Conservation (phyloP, 2,797 vertebrate species). For the Sarcophilus harrisii region DNA sequence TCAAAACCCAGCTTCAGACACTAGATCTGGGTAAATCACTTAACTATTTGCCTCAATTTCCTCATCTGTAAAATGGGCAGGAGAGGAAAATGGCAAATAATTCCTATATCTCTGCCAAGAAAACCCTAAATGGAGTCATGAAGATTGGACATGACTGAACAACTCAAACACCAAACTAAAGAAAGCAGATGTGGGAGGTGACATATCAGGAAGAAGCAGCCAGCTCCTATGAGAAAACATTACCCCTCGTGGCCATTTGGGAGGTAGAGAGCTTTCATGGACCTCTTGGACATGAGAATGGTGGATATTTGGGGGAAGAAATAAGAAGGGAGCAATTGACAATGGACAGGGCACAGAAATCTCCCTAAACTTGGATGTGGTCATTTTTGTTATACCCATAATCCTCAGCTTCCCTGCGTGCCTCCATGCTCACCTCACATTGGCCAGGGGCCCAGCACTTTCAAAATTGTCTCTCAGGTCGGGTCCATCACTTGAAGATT, state of each 20-base stretch:
- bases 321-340: background rate
- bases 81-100: background rate
- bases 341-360: accelerated
- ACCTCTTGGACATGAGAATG: background rate
- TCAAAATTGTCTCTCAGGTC: constrained; percentile 94
- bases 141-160: background rate
- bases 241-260: background rate
- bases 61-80: background rate
- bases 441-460: constrained; percentile 95
- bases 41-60: background rate
- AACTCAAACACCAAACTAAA: background rate
- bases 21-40: background rate
- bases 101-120: background rate
- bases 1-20: background rate
- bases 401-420: accelerated
- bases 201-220: background rate
- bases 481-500: constrained; percentile 93
- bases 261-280: background rate
- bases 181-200: background rate
- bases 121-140: background rate
- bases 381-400: background rate
- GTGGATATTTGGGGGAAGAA: background rate
- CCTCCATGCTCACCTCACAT: constrained; percentile 90
- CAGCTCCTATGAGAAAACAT: background rate
- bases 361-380: background rate